phyloP scores from a whole-genome alignment of 2,888 invertebrate species.

The Leucania comma region DNA sequence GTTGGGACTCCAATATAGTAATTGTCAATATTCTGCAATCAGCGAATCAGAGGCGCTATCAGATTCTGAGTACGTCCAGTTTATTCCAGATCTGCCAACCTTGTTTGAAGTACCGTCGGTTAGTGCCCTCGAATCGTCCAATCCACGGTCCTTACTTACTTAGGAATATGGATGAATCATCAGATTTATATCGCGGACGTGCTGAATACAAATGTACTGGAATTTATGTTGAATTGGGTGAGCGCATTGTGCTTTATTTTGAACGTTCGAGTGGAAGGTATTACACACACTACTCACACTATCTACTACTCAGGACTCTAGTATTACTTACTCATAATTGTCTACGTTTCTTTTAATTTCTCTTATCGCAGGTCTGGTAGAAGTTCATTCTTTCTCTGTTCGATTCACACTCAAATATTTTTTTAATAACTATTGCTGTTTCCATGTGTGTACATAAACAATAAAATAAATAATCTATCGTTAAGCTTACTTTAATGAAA shows the following conservation, averaged over 20 bases:
- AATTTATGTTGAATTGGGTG: slow-evolving; percentile 62
- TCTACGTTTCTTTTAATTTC: too few species aligned
- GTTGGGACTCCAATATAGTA: slow-evolving; percentile 8
- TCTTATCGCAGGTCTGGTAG: too few species aligned
- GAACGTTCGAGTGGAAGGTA: background rate
- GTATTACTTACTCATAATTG: too few species aligned
- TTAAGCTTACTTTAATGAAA: background rate
- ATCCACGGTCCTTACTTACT: slow-evolving; percentile 48
- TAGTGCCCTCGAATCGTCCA: slow-evolving; percentile 56
- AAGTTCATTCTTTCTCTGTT: too few species aligned
- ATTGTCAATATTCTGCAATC: slow-evolving; percentile 35
- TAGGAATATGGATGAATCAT: slow-evolving; percentile 68
- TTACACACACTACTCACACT: too few species aligned
- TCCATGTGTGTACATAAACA: too few species aligned
- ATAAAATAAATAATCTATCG: too few species aligned
- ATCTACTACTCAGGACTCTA: too few species aligned
- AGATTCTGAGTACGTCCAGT: slow-evolving; percentile 42
- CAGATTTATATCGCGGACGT: slow-evolving; percentile 59
- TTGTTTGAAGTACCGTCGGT: slow-evolving; percentile 48
- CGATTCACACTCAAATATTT: too few species aligned
- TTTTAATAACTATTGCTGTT: too few species aligned
- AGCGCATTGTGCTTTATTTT: slow-evolving; percentile 29
- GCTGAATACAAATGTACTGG: slow-evolving; percentile 62
- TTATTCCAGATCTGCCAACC: slow-evolving; percentile 56
- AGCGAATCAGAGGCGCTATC: slow-evolving; percentile 26